Evolutionary conservation across 2,888 invertebrate species (phyloP).

Genomic region (Plagiodera versicolora): DNA sequence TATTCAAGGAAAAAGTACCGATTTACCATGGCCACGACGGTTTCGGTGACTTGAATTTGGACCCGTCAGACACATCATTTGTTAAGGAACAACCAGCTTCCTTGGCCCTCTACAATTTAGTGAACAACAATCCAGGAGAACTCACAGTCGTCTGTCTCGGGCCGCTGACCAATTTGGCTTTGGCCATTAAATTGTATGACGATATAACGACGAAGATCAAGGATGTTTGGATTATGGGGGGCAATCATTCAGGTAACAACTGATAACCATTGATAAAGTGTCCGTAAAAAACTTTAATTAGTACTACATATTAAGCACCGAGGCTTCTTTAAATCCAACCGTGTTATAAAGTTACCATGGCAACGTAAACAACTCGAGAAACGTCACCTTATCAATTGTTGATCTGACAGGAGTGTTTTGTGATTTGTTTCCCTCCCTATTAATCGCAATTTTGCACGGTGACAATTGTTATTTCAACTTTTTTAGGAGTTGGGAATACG

Average conservation of each 20-base stretch:
- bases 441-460: no score
- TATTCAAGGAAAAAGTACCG: conserved; percentile 46
- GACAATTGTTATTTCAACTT: neutral
- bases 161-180: conserved; percentile 78
- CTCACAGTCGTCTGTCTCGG: conserved; percentile 69
- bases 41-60: conserved; percentile 65
- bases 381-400: no score
- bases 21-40: conserved; percentile 71
- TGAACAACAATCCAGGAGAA: conserved; percentile 60
- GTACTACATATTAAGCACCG: no score
- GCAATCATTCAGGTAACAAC: conserved; percentile 68
- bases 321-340: no score
- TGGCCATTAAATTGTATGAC: conserved; percentile 71
- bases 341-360: no score
- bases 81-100: conserved; percentile 55
- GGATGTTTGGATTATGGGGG: conserved; percentile 77
- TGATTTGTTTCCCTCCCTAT: no score
- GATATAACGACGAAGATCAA: conserved; percentile 65
- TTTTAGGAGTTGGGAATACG: conserved; percentile 62
- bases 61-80: conserved; percentile 45
- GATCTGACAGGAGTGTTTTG: no score
- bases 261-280: no score
- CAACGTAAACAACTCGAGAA: no score
- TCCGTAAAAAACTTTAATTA: no score
- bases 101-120: conserved; percentile 62